These are phyloP conservation scores for Ryuthela nishihirai DNA, from an alignment of 2,888 invertebrate species.

Conservation along the genomic window DNA sequence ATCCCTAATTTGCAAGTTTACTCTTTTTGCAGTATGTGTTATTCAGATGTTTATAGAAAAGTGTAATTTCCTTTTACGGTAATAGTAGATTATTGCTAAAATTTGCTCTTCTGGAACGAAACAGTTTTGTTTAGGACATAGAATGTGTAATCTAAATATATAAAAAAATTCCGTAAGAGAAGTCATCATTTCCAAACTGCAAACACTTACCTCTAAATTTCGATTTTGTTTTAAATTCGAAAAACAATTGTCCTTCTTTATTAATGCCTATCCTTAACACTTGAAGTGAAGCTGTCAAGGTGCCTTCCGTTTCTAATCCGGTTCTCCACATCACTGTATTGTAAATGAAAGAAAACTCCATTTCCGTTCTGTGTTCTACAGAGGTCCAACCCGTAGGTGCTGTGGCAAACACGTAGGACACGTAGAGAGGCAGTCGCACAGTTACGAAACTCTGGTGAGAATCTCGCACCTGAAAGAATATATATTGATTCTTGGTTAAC, in stretches of 20 bases:
- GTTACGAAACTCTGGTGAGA: conserved; percentile 49
- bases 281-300: conserved; percentile 43
- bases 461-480: conserved; percentile 44
- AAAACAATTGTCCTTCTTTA: conserved; percentile 49
- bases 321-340: conserved; percentile 50
- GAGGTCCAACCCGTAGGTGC: conserved; percentile 52
- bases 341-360: conserved; percentile 53
- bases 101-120: too few species aligned
- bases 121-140: too few species aligned
- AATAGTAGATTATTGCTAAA: too few species aligned
- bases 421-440: conserved; percentile 51
- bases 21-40: too few species aligned
- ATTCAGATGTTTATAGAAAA: too few species aligned
- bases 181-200: neutral
- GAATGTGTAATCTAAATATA: too few species aligned
- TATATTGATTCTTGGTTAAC: conserved; percentile 1
- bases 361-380: conserved; percentile 52
- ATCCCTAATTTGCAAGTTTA: too few species aligned
- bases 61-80: too few species aligned
- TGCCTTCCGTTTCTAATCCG: conserved; percentile 48
- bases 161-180: neutral
- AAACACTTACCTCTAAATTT: conserved; percentile 50
- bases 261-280: conserved; percentile 47
- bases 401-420: conserved; percentile 51
- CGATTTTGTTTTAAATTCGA: conserved; percentile 52